Conservation (phyloP, 2,797 vertebrate species). For the Tokudaia tokunoshimensis region DNA sequence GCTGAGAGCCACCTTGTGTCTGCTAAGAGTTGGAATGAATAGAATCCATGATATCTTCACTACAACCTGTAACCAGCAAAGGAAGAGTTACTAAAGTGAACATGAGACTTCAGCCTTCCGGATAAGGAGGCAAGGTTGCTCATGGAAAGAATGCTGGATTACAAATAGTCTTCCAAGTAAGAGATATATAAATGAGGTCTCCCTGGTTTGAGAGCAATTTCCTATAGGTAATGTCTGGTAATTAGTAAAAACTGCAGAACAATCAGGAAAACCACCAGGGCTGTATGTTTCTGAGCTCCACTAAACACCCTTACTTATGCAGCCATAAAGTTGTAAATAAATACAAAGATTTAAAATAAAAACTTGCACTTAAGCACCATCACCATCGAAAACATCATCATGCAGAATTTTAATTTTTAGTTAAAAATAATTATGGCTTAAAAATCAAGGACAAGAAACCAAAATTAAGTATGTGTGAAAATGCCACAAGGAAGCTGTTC, state of each 20-base stretch:
- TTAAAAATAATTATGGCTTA: background rate
- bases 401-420: background rate
- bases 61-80: background rate
- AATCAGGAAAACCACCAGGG: background rate
- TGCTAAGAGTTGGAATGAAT: too few species aligned
- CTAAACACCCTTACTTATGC: background rate
- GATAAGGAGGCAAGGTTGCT: too few species aligned
- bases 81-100: too few species aligned
- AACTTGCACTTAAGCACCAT: background rate
- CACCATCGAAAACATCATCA: background rate
- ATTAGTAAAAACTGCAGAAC: background rate
- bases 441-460: background rate
- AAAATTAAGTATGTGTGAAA: background rate
- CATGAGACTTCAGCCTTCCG: too few species aligned
- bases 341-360: background rate
- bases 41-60: background rate
- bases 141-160: background rate
- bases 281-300: background rate
- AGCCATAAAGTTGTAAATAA: background rate
- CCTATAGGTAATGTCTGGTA: background rate
- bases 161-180: too few species aligned
- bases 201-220: background rate
- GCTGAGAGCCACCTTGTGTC: background rate
- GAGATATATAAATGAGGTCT: background rate
- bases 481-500: background rate